A percentile compares a stretch with the other conserved stretches of the same genome.
Conservation (phyloP, 2,797 vertebrate genomes). For the Chelon auratus region DNA sequence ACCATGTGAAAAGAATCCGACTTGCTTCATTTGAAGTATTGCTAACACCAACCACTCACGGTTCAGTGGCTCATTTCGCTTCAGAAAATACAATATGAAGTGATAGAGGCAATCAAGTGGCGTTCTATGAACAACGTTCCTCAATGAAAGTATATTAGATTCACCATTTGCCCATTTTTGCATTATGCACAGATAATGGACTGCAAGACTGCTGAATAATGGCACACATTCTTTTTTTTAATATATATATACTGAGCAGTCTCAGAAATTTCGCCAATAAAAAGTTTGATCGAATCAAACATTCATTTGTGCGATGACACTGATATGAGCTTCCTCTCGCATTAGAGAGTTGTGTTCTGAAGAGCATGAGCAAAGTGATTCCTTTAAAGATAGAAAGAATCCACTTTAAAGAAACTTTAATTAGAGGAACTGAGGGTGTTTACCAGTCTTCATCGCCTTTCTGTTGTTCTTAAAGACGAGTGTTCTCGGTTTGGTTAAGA, state of each 20-base stretch:
- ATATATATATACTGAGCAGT: slow-evolving; percentile 1
- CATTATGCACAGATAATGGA: slow-evolving; percentile 26
- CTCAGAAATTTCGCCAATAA: slow-evolving; percentile 30
- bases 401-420: slow-evolving; percentile 42
- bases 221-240: slow-evolving; percentile 18
- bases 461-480: slow-evolving; percentile 2
- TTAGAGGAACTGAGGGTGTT: slow-evolving; percentile 39
- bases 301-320: slow-evolving; percentile 51
- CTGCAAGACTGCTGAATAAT: slow-evolving; percentile 13
- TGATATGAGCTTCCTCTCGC: slow-evolving; percentile 48
- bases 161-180: slow-evolving; percentile 23
- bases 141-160: slow-evolving; percentile 33
- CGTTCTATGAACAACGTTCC: slow-evolving; percentile 36
- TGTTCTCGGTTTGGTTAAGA: slow-evolving; percentile 17
- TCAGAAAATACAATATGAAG: slow-evolving; percentile 23
- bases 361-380: slow-evolving; percentile 44
- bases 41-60: slow-evolving; percentile 35
- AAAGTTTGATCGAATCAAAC: slow-evolving; percentile 55
- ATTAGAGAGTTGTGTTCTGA: slow-evolving; percentile 37
- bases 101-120: slow-evolving; percentile 43
- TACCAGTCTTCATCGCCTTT: slow-evolving; percentile 23
- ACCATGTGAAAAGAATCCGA: slow-evolving; percentile 25
- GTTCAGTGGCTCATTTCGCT: slow-evolving; percentile 39
- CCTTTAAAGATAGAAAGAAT: slow-evolving; percentile 32
- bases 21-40: slow-evolving; percentile 60